Evolutionary conservation across 2,113 vertebrate species (phyloP), one percentile per base, ranked within the genome.

Genomic region (Tamias sibiricus): DNA sequence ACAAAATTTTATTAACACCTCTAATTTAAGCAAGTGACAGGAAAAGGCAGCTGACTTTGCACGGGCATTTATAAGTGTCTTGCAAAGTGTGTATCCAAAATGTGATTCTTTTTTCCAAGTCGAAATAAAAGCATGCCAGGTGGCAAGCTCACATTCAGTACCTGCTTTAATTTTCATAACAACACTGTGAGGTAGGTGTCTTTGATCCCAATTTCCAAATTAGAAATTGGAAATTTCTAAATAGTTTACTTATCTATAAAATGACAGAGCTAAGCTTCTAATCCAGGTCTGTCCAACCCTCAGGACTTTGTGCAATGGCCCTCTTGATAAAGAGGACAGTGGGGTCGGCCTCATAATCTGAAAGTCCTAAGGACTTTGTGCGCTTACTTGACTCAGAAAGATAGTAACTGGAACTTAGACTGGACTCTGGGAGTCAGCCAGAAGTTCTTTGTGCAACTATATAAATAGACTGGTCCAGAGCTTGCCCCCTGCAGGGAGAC

Each of bases 161-260:
- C n/a, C 1, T 28, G 68, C 90, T 89, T 93, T 52, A 80, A 92
- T 42, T 28, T 26, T 90, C 13, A 28, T n/a, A 49, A 44, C 4
- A 91, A 49, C 24, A 59, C 14, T 52, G 22, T 62, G 42, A 72
- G 4, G 26, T 69, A 72, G 66, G 32, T 74, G 42, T 72, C 44
- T 11, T 32, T 88, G 54, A 42, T 52, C 57, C 32, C 35, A 19
- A n/a, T 95, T 95, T 92, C 40, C 17, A n/a, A 82, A 95, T 87
- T 85, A 86, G 84, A 96, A 93, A n/a, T 37, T 7, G 28, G 87
- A 49, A 57, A 20, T 57, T 57, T 57, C 54, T 22, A 57, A 85
- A 71, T 84, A 83, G 47, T 20, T 91, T 54, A 30, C 26, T 68
- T 40, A 30, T 10, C 52, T 82, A 30, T 86, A 86, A 71, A 89